Evolutionary conservation across 1,140 invertebrate species (phyloP).

Genomic region (Saccostrea glomerata): DNA sequence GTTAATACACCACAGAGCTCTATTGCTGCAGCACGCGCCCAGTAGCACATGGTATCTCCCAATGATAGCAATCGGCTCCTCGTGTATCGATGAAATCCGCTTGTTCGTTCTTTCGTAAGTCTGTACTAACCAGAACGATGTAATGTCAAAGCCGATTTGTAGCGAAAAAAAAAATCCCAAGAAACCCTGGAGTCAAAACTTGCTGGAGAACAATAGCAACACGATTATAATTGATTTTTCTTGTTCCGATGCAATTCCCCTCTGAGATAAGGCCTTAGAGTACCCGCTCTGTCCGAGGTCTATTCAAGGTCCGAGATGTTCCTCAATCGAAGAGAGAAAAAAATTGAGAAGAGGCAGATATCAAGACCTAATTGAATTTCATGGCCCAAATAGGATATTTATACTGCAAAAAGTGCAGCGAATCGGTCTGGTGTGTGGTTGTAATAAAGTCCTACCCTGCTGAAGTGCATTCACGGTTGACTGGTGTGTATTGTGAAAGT

Average conservation of each 20-base stretch:
- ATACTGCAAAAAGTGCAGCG: conserved; percentile 2
- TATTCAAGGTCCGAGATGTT: not conserved
- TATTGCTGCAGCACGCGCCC: not conserved
- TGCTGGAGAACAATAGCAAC: not conserved
- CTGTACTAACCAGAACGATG: not conserved
- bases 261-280: not conserved
- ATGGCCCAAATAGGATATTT: not conserved
- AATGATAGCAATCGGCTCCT: not conserved
- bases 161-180: not conserved
- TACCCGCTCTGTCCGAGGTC: not conserved
- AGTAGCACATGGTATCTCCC: not conserved
- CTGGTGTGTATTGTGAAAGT: not conserved
- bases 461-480: conserved; percentile 15
- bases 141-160: conserved; percentile 27
- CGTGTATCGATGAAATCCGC: conserved; percentile 27
- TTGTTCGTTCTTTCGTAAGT: not conserved
- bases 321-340: not conserved
- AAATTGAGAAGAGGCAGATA: not conserved
- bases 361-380: not conserved
- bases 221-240: conserved; percentile 30
- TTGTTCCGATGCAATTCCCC: not conserved
- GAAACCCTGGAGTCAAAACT: conserved; percentile 18
- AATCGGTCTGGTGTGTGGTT: not conserved
- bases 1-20: not conserved
- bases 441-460: not conserved